These are phyloP conservation scores for Eumacrocentrus americanus DNA, from an alignment of 2,888 invertebrate species.

Conservation along the genomic window DNA sequence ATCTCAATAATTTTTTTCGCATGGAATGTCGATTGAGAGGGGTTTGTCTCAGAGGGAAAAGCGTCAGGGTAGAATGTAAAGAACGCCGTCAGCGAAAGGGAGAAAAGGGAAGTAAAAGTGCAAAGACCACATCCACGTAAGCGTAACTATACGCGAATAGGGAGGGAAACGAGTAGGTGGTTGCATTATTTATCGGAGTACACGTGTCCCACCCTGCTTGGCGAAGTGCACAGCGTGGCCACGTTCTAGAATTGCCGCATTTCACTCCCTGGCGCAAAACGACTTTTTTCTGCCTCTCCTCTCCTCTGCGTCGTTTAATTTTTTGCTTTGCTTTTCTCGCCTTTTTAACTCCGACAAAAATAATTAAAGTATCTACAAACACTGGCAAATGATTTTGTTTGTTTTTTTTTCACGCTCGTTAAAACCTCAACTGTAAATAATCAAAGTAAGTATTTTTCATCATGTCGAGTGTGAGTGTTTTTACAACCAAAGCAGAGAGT, in stretches of 20 bases:
- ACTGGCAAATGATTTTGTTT: neutral
- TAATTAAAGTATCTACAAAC: slow-evolving; percentile 10
- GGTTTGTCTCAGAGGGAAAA: neutral
- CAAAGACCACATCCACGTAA: slow-evolving; percentile 36
- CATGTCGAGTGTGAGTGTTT: neutral
- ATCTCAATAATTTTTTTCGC: neutral
- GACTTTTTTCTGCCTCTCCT: neutral
- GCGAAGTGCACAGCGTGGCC: slow-evolving; percentile 43
- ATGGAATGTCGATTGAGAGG: slow-evolving; percentile 11
- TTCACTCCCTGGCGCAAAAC: slow-evolving; percentile 14
- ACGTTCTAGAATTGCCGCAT: slow-evolving; percentile 28
- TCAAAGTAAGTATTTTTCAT: slow-evolving; percentile 8
- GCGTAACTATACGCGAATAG: slow-evolving; percentile 25
- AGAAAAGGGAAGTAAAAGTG: slow-evolving; percentile 33
- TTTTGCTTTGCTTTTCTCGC: neutral
- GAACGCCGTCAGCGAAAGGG: slow-evolving; percentile 32
- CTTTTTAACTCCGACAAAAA: slow-evolving; percentile 4
- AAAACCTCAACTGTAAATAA: slow-evolving; percentile 8
- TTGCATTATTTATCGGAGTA: slow-evolving; percentile 59
- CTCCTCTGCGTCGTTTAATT: neutral
- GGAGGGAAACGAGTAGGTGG: slow-evolving; percentile 30
- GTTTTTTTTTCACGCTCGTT: slow-evolving; percentile 10
- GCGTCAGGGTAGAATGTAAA: slow-evolving; percentile 26
- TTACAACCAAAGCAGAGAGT: too few relatives aligned
- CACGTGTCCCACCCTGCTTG: slow-evolving; percentile 58